Conservation (phyloP, 2,797 vertebrate genomes). For the Halcyon badia region DNA sequence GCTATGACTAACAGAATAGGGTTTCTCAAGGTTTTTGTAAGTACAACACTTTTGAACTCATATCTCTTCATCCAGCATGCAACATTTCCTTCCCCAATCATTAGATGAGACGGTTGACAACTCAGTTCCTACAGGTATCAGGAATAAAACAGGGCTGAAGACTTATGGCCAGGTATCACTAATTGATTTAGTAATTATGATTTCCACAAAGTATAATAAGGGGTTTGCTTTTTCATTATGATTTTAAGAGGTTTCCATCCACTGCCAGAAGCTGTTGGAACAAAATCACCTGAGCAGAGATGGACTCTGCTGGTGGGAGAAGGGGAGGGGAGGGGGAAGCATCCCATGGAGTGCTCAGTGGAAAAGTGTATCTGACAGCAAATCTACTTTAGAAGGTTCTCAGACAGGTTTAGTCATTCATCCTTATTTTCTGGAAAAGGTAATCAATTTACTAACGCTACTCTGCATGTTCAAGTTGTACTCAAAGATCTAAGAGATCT, state of each 20-base stretch:
- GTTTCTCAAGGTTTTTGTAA: not conserved
- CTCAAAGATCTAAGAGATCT: not conserved
- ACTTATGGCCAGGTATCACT: not conserved
- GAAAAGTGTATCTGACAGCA: not conserved
- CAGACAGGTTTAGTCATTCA: not conserved
- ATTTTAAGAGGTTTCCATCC: not conserved
- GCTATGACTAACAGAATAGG: not conserved
- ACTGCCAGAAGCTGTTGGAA: not conserved
- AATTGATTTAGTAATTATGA: not conserved
- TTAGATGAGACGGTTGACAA: not conserved
- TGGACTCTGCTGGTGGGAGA: not conserved
- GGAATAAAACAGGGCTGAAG: not conserved
- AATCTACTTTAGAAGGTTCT: not conserved
- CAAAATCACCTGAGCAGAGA: not conserved
- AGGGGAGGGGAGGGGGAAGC: not conserved
- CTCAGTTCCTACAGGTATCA: not conserved
- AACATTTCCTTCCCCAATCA: not conserved
- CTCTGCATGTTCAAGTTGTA: not conserved
- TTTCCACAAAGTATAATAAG: not conserved
- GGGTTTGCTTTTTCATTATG: not conserved
- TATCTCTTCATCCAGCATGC: not conserved
- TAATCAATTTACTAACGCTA: not conserved
- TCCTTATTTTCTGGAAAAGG: not conserved
- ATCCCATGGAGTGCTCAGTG: accelerated
- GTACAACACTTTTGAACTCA: not conserved